phyloP scores from a whole-genome alignment of 2,797 vertebrate species.

The Anas acuta region DNA sequence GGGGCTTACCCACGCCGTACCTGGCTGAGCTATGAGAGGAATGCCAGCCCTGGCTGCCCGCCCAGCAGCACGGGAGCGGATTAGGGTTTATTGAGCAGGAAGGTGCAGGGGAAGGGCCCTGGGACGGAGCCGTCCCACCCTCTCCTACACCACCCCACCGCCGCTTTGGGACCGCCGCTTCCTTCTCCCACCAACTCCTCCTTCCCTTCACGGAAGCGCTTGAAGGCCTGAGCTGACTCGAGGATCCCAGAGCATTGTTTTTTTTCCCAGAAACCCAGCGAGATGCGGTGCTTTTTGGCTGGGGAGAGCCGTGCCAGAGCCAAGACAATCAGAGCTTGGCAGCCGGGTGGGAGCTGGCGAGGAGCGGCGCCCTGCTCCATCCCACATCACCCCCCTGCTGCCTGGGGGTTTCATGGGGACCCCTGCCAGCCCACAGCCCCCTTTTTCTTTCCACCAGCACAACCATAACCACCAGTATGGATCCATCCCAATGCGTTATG shows the following conservation, averaged over 20 bases:
- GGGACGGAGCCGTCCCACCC: not conserved
- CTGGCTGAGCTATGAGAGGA: conserved; percentile 77
- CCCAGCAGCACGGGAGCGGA: not conserved
- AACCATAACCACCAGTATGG: not conserved
- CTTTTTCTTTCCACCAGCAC: not conserved
- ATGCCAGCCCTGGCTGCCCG: conserved; percentile 61
- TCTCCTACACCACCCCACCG: not conserved
- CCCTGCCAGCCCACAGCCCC: not conserved
- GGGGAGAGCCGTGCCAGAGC: not conserved
- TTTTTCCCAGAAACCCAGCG: not conserved
- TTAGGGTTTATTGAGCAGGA: not conserved
- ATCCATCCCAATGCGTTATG: not conserved
- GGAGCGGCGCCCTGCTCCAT: not conserved
- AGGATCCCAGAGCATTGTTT: not conserved
- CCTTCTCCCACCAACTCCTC: not conserved
- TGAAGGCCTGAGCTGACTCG: not conserved
- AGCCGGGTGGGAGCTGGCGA: not conserved
- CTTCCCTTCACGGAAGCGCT: not conserved
- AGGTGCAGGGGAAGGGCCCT: not conserved
- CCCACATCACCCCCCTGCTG: not conserved
- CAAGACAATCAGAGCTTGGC: conserved; percentile 10
- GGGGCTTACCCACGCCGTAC: conserved; percentile 56
- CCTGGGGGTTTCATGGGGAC: not conserved
- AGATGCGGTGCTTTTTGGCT: not conserved
- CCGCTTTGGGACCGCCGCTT: too few species aligned